Percentiles rank a stretch among this genome's conserved stretches.
Evolutionary conservation across 2,113 vertebrate genomes (phyloP).

Genomic region (Brienomyrus longianalis): DNA sequence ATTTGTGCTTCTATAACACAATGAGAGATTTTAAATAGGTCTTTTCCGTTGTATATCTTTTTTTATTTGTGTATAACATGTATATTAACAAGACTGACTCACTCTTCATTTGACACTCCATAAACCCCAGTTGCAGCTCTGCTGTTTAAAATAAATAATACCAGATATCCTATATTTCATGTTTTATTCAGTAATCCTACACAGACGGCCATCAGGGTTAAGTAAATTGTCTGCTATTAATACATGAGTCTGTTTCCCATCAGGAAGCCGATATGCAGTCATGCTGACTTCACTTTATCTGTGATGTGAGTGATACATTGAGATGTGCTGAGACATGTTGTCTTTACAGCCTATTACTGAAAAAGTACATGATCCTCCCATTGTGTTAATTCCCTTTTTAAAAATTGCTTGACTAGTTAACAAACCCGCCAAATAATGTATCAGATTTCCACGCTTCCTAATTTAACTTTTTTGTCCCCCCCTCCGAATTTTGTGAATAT

Average conservation of each 20-base stretch:
- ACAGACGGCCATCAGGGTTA: neutral
- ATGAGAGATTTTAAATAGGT: neutral
- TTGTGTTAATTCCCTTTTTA: slow-evolving; percentile 21
- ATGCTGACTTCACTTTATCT: neutral
- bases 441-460: slow-evolving; percentile 3
- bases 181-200: neutral
- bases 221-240: neutral
- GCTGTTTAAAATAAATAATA: too few relatives aligned
- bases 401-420: slow-evolving; percentile 25
- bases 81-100: too few relatives aligned
- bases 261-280: neutral
- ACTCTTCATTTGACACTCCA: neutral
- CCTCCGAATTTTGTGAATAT: neutral
- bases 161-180: too few relatives aligned
- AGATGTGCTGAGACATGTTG: neutral
- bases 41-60: neutral
- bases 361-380: slow-evolving; percentile 13
- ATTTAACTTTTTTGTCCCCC: neutral
- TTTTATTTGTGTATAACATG: too few relatives aligned
- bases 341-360: neutral
- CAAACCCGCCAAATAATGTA: slow-evolving; percentile 12
- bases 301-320: neutral
- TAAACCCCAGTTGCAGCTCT: neutral
- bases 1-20: neutral
- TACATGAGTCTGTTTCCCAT: neutral